phyloP scores from a whole-genome alignment of 2,113 vertebrate species.

The Pseudorasbora parva region DNA sequence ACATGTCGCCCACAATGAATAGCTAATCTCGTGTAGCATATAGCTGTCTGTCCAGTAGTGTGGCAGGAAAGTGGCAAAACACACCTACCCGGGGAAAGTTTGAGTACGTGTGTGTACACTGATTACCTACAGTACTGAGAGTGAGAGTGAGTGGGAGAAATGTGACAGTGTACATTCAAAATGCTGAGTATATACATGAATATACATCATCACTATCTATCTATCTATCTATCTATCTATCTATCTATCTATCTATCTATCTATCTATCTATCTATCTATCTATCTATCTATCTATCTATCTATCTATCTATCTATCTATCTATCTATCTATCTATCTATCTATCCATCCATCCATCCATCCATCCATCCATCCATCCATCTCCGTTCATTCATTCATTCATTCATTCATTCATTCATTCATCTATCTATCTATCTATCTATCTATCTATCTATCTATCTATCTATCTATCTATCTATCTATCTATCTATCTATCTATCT shows the following conservation, averaged over 20 bases:
- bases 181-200: conserved; percentile 1
- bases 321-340: too few relatives aligned
- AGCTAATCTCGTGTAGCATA: conserved; percentile 26
- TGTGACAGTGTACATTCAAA: conserved; percentile 26
- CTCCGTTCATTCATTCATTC: too few relatives aligned
- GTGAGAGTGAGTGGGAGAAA: conserved; percentile 27
- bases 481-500: too few relatives aligned
- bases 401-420: too few relatives aligned
- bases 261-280: neutral
- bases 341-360: too few relatives aligned
- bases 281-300: neutral
- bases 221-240: neutral
- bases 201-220: neutral
- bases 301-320: neutral
- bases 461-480: too few relatives aligned
- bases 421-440: too few relatives aligned
- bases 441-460: too few relatives aligned
- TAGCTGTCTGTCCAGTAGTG: conserved; percentile 42
- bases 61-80: conserved; percentile 45
- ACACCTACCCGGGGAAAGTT: conserved; percentile 52
- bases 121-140: conserved; percentile 24
- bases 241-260: neutral
- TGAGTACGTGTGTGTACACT: conserved; percentile 36
- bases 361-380: too few relatives aligned
- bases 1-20: conserved; percentile 43